Evolutionary conservation across 1,140 invertebrate species (phyloP), one percentile per base, ranked within the genome.

Genomic region (Conus betulinus): DNA sequence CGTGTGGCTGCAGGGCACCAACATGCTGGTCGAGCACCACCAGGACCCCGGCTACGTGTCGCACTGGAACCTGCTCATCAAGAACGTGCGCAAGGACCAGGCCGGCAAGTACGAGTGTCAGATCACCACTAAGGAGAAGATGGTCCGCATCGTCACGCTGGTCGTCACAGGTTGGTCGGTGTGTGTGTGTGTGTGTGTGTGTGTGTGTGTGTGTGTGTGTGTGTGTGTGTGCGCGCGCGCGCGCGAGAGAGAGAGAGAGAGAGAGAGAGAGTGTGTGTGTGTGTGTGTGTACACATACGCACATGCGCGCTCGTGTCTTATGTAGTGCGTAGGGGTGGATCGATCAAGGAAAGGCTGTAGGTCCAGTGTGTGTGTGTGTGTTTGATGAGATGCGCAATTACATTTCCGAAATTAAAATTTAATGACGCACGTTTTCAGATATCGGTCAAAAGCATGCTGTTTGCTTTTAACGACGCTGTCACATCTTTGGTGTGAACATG

Each of bases 31-130:
- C 63, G 88, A 90, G 63, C 74, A 90, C 67, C 88, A 84, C 27
- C 97, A 97, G 91, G 96, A 97, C 23, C 87, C 76, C 3, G 88
- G 88, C 74, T 84, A 88, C 83, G 88, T 89, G 17, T 81, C 89
- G 11, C 85, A 88, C 60, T 90, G 90, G 91, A 89, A 91, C 82
- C 90, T 91, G 23, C 57, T 90, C 13, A 88, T 91, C 60, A 91
- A 90, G 83, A 13, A 89, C 87, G 91, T 90, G 23, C 57, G 76
- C 15, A 78, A 83, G 78, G 57, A 88, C 20, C 87, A 91, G 85
- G 88, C 84, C 10, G 91, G 91, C 5, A 27, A 60, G 0, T 91
- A 91, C 88, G 87, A 91, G 88, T 91, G 91, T 60, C 91, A 91
- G 88, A 88, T 91, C 25, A 90, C 91, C 57, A 82, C 88, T 83